Conservation (phyloP, 2,797 vertebrate genomes). For the Jordanella pulchra region DNA sequence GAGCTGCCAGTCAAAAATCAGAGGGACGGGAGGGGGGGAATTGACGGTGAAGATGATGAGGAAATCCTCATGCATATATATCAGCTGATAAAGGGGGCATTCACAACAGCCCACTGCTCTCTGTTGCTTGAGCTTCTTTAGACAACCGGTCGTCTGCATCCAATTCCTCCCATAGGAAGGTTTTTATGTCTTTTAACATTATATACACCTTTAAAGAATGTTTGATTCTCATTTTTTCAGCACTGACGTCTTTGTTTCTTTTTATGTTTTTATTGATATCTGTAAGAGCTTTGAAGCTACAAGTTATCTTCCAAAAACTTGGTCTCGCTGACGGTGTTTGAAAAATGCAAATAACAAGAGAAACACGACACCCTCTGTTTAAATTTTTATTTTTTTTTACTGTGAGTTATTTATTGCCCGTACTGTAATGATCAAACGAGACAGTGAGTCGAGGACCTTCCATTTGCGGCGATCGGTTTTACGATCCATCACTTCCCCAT, state of each 20-base stretch:
- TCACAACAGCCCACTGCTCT: conserved; percentile 29
- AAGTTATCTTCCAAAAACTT: conserved; percentile 12
- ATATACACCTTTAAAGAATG: conserved; percentile 28
- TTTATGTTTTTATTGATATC: conserved; percentile 23
- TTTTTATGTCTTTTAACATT: conserved; percentile 45
- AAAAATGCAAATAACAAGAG: not conserved
- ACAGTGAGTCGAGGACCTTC: conserved; percentile 36
- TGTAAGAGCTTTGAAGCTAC: conserved; percentile 13
- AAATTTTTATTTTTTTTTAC: too few species aligned
- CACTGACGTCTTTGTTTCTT: conserved; percentile 36
- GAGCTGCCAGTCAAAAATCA: conserved; percentile 78
- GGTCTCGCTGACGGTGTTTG: conserved; percentile 16
- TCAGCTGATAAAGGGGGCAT: conserved; percentile 68
- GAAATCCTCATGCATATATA: conserved; percentile 77
- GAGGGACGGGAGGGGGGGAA: conserved; percentile 50
- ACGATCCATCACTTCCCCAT: conserved; percentile 57
- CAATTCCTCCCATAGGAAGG: conserved; percentile 31
- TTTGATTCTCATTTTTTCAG: conserved; percentile 20
- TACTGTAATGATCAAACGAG: conserved; percentile 56
- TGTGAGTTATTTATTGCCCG: conserved; percentile 52
- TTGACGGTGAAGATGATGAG: conserved; percentile 63
- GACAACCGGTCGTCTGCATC: conserved; percentile 28
- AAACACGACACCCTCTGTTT: conserved; percentile 47
- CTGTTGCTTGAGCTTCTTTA: conserved; percentile 14
- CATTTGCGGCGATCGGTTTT: conserved; percentile 61